Conservation (phyloP, 2,797 vertebrate genomes). For the Acanthopagrus latus region DNA sequence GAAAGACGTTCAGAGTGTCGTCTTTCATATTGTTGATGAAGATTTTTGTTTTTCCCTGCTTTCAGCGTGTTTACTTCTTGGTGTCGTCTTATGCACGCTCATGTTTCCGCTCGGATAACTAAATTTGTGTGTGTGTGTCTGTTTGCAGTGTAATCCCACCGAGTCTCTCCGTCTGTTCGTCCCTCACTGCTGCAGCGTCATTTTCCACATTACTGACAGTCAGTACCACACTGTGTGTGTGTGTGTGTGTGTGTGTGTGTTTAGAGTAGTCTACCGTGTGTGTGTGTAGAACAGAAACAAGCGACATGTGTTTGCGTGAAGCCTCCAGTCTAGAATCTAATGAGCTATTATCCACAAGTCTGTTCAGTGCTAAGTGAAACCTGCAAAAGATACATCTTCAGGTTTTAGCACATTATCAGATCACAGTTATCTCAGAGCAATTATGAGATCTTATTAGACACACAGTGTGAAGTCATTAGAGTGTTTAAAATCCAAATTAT, state of each 20-base stretch:
- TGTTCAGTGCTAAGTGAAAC: slow-evolving; percentile 18
- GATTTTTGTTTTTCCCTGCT: neutral
- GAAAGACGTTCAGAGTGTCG: neutral
- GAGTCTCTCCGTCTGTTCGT: slow-evolving; percentile 95
- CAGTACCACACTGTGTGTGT: slow-evolving; percentile 81
- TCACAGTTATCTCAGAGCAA: slow-evolving; percentile 3
- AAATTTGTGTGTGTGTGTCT: slow-evolving; percentile 43
- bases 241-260: slow-evolving; percentile 5
- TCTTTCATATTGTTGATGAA: neutral
- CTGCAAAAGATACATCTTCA: neutral
- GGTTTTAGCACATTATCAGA: slow-evolving; percentile 9
- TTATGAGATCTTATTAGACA: slow-evolving; percentile 5
- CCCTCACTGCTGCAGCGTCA: slow-evolving; percentile 94
- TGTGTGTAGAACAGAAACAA: slow-evolving; percentile 8
- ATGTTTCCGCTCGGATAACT: slow-evolving; percentile 28
- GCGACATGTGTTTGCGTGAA: slow-evolving; percentile 27
- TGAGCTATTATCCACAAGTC: slow-evolving; percentile 17
- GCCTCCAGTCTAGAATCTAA: neutral
- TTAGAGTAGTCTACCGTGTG: neutral
- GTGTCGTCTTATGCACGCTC: slow-evolving; percentile 28
- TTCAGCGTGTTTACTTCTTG: neutral
- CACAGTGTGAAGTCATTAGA: slow-evolving; percentile 18
- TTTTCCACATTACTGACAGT: slow-evolving; percentile 95
- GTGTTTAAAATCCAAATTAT: neutral
- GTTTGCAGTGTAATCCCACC: slow-evolving; percentile 92